Evolutionary conservation across 2,113 vertebrate genomes (phyloP).

Genomic region (Eublepharis macularius): DNA sequence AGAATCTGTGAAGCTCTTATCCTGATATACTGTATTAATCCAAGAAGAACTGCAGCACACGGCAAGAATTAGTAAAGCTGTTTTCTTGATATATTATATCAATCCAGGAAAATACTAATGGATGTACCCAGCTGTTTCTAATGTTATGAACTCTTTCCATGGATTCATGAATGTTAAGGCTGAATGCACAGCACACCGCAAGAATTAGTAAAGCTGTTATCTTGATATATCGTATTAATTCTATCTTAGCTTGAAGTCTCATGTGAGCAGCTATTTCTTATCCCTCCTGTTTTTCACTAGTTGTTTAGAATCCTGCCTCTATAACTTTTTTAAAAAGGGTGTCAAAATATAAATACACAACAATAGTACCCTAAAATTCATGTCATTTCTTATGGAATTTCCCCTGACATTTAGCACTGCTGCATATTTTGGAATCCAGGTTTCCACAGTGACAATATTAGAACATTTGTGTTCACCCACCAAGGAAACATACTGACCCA

Average conservation of each 20-base stretch:
- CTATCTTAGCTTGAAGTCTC: neutral
- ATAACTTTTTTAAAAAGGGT: neutral
- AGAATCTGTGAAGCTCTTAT: too few species aligned
- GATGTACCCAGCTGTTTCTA: neutral
- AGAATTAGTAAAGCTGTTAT: neutral
- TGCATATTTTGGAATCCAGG: neutral
- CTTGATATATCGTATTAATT: neutral
- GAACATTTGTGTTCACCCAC: neutral
- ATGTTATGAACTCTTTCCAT: neutral
- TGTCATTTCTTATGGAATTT: neutral
- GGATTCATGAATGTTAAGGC: neutral
- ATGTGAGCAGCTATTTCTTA: neutral
- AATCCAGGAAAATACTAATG: neutral
- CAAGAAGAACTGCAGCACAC: neutral
- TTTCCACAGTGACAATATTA: neutral
- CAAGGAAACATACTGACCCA: neutral
- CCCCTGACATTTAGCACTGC: neutral
- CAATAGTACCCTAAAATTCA: neutral
- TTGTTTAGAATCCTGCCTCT: neutral
- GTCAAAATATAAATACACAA: neutral
- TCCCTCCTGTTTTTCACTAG: neutral
- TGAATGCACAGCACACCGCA: neutral
- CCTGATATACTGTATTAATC: too few species aligned
- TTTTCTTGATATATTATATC: too few species aligned
- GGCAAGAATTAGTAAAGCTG: too few species aligned